Evolutionary conservation across 2,888 invertebrate species (phyloP).

Genomic region (Lasioglossum figueresi): DNA sequence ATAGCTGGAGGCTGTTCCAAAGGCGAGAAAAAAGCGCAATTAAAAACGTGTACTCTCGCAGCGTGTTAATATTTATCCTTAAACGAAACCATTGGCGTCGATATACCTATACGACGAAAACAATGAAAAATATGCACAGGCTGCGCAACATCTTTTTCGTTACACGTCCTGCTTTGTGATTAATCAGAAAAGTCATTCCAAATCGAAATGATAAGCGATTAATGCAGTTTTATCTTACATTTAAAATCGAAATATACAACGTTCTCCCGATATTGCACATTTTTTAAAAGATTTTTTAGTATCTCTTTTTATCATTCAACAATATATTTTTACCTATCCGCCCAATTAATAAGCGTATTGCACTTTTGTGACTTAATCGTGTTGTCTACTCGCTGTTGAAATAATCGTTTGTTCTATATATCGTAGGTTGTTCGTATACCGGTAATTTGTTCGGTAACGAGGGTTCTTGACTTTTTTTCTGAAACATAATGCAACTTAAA

Average conservation of each 20-base stretch:
- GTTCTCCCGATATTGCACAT: constrained; percentile 2
- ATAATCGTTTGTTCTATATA: constrained; percentile 77
- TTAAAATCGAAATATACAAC: background rate
- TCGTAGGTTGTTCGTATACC: constrained; percentile 73
- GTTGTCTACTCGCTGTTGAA: constrained; percentile 69
- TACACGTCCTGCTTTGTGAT: background rate
- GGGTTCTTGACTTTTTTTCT: constrained; percentile 79
- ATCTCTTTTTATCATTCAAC: background rate
- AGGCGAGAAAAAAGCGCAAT: constrained; percentile 85
- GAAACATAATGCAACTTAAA: constrained; percentile 51
- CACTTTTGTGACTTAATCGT: background rate
- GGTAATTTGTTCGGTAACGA: constrained; percentile 61
- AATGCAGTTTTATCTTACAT: background rate
- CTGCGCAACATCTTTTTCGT: background rate
- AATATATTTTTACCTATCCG: background rate
- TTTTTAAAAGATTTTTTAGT: constrained; percentile 6
- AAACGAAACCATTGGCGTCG: background rate
- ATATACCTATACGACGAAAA: background rate
- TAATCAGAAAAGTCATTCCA: constrained; percentile 19
- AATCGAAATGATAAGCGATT: background rate
- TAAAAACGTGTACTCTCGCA: constrained; percentile 84
- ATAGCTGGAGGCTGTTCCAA: constrained; percentile 83
- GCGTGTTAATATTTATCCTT: constrained; percentile 76
- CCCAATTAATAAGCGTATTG: constrained; percentile 15
- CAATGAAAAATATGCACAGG: background rate